Evolutionary conservation across 2,797 vertebrate genomes (phyloP), one percentile per base, ranked within the genome.

Genomic region (Arctocebus calabarensis): DNA sequence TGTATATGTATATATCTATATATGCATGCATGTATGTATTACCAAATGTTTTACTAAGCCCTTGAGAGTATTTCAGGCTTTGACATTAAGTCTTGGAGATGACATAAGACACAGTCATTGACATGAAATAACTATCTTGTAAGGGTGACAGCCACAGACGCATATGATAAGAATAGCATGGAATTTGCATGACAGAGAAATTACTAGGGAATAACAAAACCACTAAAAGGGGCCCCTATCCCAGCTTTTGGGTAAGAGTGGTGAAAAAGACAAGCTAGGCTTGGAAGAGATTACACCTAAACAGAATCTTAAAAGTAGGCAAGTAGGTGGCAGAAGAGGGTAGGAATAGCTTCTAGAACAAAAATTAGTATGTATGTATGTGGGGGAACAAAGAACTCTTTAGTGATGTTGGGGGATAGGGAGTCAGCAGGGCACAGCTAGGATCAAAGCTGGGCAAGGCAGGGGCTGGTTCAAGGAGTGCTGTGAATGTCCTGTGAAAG

Each of bases 11-110:
- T 43, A 6, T 73, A 16, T 14, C 3, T 73, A 27, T 74, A 19
- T 68, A 14, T 17, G 25, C 29, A 27, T 70, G 66, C 34, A 84
- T 84, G 78, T 48, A 43, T 88, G 70, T 48, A 61, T 93, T 79
- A 32, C 84, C 83, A 90, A 87, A 14, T 37, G 71, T 88, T 95
- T 95, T 91, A n/a, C 92, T 85, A 68, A 64, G 43, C 40, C 62
- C 61, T 85, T 79, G 52, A 40, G 52, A 74, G 64, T 40, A 34
- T 85, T 64, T 61, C 29, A 70, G 43, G 43, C 78, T 73, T 85
- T 93, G 66, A 55, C 75, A 40, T 25, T 78, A 34, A 88, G 82
- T 79, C 74, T 22, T 34, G n/a, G 27, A 43, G 2, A 74, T 95
- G 82, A 40, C 81, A 48, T 14, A 85, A 82, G 77, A 87, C 79